Base-by-base conservation (phyloP, 1,140 invertebrate species). In the Cotesia vestalis region DNA sequence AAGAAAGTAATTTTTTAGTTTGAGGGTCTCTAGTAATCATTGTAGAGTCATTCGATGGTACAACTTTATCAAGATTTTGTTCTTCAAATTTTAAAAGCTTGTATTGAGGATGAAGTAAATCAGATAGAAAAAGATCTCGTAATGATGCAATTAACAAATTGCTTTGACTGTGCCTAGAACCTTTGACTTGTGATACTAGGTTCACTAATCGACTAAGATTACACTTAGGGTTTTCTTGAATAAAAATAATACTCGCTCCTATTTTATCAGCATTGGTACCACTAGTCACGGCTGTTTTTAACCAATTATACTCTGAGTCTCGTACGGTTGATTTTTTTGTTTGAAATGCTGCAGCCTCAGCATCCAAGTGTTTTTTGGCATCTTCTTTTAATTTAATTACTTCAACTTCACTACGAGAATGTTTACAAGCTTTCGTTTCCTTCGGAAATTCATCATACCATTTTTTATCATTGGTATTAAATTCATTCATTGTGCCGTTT, bases 241-340 rank as follows among this genome's bases (percentile, higher is more conserved):
- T 91, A 14, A 93, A 83, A 6, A 98, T 85, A 34, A 93, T 93
- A 60, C 91, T 90, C 1, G 96, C 96, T 36, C 96, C 95, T 59
- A 97, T 89, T 88, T 94, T 95, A 85, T 98, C 96, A 1, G 90
- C 89, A 1, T 92, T 89, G 5, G 95, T 96, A 60, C 96, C 96
- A 76, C 92, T 92, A 27, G 90, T 87, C 60, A 96, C 85, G 4
- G 96, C 91, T 14, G 93, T 95, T 76, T 92, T 91, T 71, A 96
- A 90, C 95, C 95, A 98, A 36, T 86, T 85, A 51, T 83, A 83
- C 52, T 89, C 87, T 2, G 84, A 84, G 36, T 85, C 77, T 8
- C 71, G 59, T 6, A 74, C 77, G 53, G 78, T 81, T 4, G 83
- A 81, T 68, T 86, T 79, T 70, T 85, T 86, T 2, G 84, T 60